phyloP scores from a whole-genome alignment of 2,888 invertebrate genomes.

The Cylloceria caligata region DNA sequence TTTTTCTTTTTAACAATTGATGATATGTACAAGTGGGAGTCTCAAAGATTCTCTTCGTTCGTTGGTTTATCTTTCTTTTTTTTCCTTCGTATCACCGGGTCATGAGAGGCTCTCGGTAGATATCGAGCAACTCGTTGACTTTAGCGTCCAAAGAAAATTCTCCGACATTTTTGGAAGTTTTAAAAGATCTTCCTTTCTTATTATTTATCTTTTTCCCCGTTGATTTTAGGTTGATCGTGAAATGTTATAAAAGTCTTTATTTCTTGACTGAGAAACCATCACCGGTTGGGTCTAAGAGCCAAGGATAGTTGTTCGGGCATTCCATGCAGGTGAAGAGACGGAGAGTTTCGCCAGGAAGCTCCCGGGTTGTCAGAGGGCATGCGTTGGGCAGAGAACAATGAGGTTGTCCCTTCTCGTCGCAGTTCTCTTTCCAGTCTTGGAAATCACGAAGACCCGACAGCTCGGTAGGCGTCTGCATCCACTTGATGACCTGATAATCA shows the following conservation, averaged over 20 bases:
- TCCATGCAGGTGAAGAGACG: conserved; percentile 98
- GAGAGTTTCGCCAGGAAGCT: conserved; percentile 95
- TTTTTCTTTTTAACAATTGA: conserved; percentile 25
- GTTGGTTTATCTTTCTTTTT: conserved; percentile 26
- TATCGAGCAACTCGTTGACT: conserved; percentile 13
- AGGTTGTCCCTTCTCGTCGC: conserved; percentile 97
- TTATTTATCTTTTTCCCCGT: background rate
- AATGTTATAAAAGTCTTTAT: conserved; percentile 84
- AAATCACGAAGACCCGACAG: conserved; percentile 94
- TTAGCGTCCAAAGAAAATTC: background rate
- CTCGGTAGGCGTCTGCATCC: conserved; percentile 98
- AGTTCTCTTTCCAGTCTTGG: conserved; percentile 98
- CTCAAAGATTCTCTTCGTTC: conserved; percentile 29
- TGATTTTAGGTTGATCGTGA: background rate
- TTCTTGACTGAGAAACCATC: conserved; percentile 95
- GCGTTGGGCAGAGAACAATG: conserved; percentile 96
- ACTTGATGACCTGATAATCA: conserved; percentile 92
- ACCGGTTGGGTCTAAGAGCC: conserved; percentile 97
- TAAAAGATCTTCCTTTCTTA: background rate
- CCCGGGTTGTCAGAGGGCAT: conserved; percentile 94
- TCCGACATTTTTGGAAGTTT: background rate
- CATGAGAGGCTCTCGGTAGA: conserved; percentile 1
- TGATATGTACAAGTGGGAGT: conserved; percentile 61
- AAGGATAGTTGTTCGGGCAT: conserved; percentile 97
- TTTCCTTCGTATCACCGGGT: conserved; percentile 46